Percentiles rank a stretch among this genome's conserved stretches.
phyloP scores from a whole-genome alignment of 2,797 vertebrate species.

The Lates japonicus region DNA sequence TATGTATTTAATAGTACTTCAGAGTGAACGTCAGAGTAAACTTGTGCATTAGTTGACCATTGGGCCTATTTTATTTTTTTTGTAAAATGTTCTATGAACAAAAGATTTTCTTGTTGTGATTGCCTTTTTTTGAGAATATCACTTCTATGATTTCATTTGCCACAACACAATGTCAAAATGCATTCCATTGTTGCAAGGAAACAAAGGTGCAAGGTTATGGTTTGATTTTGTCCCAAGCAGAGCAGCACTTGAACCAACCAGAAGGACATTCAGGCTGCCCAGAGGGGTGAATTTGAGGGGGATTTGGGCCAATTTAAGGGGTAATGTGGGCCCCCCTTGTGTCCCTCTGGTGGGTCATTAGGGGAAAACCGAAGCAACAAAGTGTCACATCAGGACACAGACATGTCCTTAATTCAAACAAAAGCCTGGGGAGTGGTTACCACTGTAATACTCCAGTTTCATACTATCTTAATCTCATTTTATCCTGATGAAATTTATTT shows the following conservation, averaged over 20 bases:
- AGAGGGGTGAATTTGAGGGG: constrained; percentile 2
- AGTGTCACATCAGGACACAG: constrained; percentile 33
- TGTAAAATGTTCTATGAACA: neutral
- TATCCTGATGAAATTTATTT: neutral
- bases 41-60: too few relatives aligned
- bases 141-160: neutral
- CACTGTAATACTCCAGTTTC: neutral
- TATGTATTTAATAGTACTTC: neutral
- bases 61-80: too few relatives aligned
- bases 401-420: constrained; percentile 24
- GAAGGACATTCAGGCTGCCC: neutral
- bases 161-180: neutral
- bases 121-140: neutral
- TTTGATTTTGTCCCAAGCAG: constrained; percentile 2
- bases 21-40: neutral
- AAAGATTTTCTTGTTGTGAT: neutral
- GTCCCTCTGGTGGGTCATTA: constrained; percentile 32
- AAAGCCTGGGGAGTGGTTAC: neutral
- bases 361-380: constrained; percentile 20
- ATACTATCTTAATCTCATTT: constrained; percentile 6
- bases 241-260: constrained; percentile 8
- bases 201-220: neutral
- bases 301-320: constrained; percentile 2
- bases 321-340: constrained; percentile 36
- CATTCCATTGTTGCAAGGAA: neutral